Base-by-base conservation (phyloP, 2,888 invertebrate species). In the Andrena praecox region DNA sequence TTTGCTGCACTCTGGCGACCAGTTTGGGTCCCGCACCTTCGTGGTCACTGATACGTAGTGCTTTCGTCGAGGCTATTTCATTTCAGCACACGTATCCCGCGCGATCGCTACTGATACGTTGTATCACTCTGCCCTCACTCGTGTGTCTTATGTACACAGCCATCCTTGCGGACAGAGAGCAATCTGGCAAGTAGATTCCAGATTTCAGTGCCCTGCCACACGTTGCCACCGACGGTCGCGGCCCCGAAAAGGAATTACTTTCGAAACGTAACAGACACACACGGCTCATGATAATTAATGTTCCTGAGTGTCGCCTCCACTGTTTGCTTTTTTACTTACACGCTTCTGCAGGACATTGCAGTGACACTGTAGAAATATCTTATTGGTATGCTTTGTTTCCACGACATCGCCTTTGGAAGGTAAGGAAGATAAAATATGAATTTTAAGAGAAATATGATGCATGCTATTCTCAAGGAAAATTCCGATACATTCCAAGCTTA, bases 11-110 rank as follows among this genome's bases (percentile, higher is more conserved):
- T 84, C 78, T 69, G 78, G 84, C 63, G 75, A 78, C 71, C 82
- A 67, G 77, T 73, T 77, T 67, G 82, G 78, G 76, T 78, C 63
- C 84, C 67, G 75, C 69, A 74, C 73, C 72, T 54, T 50, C 74
- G 69, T 59, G 71, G 82, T 78, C 72, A 70, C 71, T 84, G 84
- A 78, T 75, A 78, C 84, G 82, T 76, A 69, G 78, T 68, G 69
- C 68, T 84, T 82, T 82, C 72, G 78, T 56, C 78, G 72, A 69
- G 72, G 72, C 71, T 71, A 82, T 84, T 84, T 78, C 82, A 72
- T 76, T 78, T 75, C 77, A 82, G 67, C 74, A 75, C 75, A 70
- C 82, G 82, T 84, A 78, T 78, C 82, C 68, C 75, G 60, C 72
- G 72, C 78, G 69, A 82, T 84, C 78, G 64, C 71, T 76, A 78